Percentiles rank a stretch among this genome's conserved stretches.
These are phyloP conservation scores for Diaperis boleti DNA, from an alignment of 2,888 invertebrate species.

Conservation along the genomic window DNA sequence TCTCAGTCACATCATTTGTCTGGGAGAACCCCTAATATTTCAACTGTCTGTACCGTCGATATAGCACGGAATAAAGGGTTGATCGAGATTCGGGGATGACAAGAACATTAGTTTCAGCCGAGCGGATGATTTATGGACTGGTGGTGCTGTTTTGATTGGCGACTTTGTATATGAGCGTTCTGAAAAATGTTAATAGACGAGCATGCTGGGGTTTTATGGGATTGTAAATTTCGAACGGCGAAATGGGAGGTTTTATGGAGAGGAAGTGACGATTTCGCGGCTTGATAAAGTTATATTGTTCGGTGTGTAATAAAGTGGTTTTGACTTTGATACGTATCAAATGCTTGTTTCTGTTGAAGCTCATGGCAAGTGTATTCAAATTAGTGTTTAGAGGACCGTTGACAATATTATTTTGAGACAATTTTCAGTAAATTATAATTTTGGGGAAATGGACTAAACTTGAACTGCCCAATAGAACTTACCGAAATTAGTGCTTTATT, in stretches of 20 bases:
- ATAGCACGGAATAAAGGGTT: constrained; percentile 54
- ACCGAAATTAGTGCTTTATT: too few species aligned
- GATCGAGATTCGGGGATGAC: constrained; percentile 56
- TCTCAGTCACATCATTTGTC: constrained; percentile 59
- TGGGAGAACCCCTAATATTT: constrained; percentile 54
- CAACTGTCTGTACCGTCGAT: constrained; percentile 54
- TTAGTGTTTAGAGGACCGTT: too few species aligned
- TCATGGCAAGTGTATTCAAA: too few species aligned
- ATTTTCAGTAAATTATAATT: too few species aligned
- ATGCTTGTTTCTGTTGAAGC: neutral
- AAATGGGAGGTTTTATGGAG: neutral
- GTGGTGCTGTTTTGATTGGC: constrained; percentile 11
- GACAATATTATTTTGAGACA: too few species aligned
- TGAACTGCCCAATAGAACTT: too few species aligned
- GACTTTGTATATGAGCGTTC: constrained; percentile 11
- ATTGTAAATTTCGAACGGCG: constrained; percentile 2
- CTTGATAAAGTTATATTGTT: constrained; percentile 1
- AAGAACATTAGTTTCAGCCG: constrained; percentile 51
- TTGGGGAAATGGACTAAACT: too few species aligned
- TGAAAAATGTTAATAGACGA: constrained; percentile 26
- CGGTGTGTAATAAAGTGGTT: neutral
- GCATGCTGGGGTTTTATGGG: constrained; percentile 3
- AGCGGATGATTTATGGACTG: constrained; percentile 33
- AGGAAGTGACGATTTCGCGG: constrained; percentile 5
- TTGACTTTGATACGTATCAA: neutral